These are phyloP conservation scores for Telmatherina bonti DNA, from an alignment of 2,797 vertebrate genomes.

Conservation along the genomic window DNA sequence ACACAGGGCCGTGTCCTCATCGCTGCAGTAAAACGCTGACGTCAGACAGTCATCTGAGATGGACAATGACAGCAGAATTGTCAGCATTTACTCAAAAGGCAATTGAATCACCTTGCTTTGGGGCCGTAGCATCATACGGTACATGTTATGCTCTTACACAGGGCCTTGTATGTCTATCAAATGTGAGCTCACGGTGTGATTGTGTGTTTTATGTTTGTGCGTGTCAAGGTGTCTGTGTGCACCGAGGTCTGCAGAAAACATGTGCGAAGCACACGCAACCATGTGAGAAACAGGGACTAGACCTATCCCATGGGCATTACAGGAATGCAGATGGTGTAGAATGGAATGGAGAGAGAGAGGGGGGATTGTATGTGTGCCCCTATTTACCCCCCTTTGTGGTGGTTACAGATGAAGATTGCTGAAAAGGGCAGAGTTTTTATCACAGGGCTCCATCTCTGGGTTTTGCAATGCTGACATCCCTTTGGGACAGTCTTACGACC, in stretches of 20 bases:
- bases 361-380: slow-evolving; percentile 17
- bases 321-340: slow-evolving; percentile 66
- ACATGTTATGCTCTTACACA: slow-evolving; percentile 53
- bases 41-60: slow-evolving; percentile 44
- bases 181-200: slow-evolving; percentile 57
- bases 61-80: slow-evolving; percentile 45
- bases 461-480: slow-evolving; percentile 41
- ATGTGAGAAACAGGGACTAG: slow-evolving; percentile 36
- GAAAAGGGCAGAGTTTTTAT: slow-evolving; percentile 59
- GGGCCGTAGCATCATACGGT: slow-evolving; percentile 64
- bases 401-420: slow-evolving; percentile 44
- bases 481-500: slow-evolving; percentile 53
- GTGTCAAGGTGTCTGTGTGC: slow-evolving; percentile 60
- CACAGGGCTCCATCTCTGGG: slow-evolving; percentile 59
- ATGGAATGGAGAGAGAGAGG: not conserved
- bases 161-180: slow-evolving; percentile 65
- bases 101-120: slow-evolving; percentile 69
- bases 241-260: slow-evolving; percentile 43
- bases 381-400: slow-evolving; percentile 30
- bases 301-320: slow-evolving; percentile 62
- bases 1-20: slow-evolving; percentile 45
- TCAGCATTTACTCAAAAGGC: slow-evolving; percentile 43
- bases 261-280: slow-evolving; percentile 65
- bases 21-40: slow-evolving; percentile 49
- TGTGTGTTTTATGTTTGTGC: slow-evolving; percentile 50